Percentiles rank a stretch among this genome's conserved stretches.
These are phyloP conservation scores for Psilopsiagon aymara DNA, from an alignment of 2,113 vertebrate genomes.

Conservation along the genomic window DNA sequence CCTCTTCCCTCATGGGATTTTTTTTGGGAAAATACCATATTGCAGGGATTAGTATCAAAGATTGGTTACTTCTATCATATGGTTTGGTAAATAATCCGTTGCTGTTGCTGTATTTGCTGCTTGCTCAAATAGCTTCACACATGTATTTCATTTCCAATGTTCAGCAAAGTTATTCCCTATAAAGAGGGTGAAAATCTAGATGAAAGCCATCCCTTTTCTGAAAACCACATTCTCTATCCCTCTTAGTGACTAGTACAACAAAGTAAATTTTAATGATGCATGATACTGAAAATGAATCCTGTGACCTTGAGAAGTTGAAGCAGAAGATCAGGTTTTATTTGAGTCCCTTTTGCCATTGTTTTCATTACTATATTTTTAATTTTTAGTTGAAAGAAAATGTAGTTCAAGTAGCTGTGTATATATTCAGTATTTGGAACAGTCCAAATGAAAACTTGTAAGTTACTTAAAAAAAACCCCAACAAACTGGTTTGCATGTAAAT, in stretches of 20 bases:
- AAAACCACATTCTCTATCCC: constrained; percentile 44
- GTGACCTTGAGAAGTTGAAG: constrained; percentile 45
- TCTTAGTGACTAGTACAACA: constrained; percentile 57
- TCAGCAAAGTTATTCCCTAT: constrained; percentile 61
- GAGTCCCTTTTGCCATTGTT: constrained; percentile 34
- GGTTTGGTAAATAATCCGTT: constrained; percentile 31
- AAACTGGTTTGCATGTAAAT: background rate
- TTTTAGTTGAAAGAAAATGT: background rate
- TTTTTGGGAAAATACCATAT: constrained; percentile 12
- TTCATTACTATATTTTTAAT: constrained; percentile 1
- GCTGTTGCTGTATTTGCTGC: constrained; percentile 63
- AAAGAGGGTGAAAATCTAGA: constrained; percentile 64
- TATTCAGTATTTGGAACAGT: background rate
- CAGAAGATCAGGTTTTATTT: constrained; percentile 57
- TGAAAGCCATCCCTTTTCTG: constrained; percentile 57
- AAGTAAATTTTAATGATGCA: constrained; percentile 65
- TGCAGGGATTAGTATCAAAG: constrained; percentile 57
- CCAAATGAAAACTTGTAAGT: background rate
- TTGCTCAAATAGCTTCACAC: constrained; percentile 52
- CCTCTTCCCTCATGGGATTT: background rate
- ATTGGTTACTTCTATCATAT: constrained; percentile 43
- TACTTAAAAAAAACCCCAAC: rapidly evolving
- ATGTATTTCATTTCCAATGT: constrained; percentile 72
- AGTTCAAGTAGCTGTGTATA: background rate
- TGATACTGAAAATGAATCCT: constrained; percentile 60